Evolutionary conservation across 1,140 invertebrate species (phyloP), one percentile per base, ranked within the genome.

Genomic region (Conus ventricosus): DNA sequence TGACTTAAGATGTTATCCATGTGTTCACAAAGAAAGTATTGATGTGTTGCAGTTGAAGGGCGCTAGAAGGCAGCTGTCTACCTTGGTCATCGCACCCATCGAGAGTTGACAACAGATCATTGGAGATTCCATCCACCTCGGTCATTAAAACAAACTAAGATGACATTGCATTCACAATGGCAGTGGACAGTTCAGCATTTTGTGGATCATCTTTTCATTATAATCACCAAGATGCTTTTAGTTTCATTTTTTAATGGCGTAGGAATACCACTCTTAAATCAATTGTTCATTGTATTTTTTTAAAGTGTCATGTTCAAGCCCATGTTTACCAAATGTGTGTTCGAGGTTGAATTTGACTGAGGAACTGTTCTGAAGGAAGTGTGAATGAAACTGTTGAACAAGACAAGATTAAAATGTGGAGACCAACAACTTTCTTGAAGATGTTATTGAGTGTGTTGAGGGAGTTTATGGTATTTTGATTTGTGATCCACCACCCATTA

Each of bases 21-120:
- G 0, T 54, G 10, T 20, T 51, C 23, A 60, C 27, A 13, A 60
- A 10, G 20, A 51, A 54, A 13, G 39, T 51, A 76, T 63, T 89
- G 39, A 57, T 81, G 71, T 87, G 39, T 87, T 89, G 23, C 88
- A 89, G 88, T 89, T 89, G 88, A 89, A 71, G 88, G 88, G 23
- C 88, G 88, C 13, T 89, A 84, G 84, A 63, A 25, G 39, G 25
- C 76, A 78, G 25, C 76, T 27, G 20, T 7, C 67, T 25, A 11
- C 39, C 39, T 39, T 39, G 39, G 39, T 39, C 39, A 39, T 39
- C 25, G 25, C 0, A 78, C 25, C 11, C 25, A 23, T 39, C 11
- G n/a, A 25, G 25, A 11, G 25, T n/a, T 20, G 20, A 75, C 25
- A n/a, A 20, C 71, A 75, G n/a, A 75, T 23, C 39, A 1, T 0